Base-by-base conservation (phyloP, 2,888 invertebrate species). In the Stegophylla sp. region DNA sequence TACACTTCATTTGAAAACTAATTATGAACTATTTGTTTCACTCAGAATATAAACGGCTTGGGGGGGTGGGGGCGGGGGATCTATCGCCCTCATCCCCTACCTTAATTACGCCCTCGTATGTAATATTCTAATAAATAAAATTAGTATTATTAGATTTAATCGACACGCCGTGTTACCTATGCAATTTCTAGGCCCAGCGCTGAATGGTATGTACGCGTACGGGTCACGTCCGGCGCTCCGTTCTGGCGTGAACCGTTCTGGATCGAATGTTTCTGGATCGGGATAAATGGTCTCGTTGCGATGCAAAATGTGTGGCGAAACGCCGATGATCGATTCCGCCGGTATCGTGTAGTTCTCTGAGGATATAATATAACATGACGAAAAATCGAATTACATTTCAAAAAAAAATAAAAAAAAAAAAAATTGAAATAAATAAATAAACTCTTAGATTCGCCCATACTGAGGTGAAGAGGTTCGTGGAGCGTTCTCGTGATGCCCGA, bases 171-270 rank as follows among this genome's bases (percentile, higher is more conserved):
- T 13, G 3, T 48, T 81, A 83, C 83, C 83, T 43, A 83, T 75
- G 17, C 83, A 83, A 64, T 83, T 83, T 15, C 82, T 73, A 12
- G 82, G 75, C 1, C 83, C 83, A 3, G 82, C 83, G 23, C 83
- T 83, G 43, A 83, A 83, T 26, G 82, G 82, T 43, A 83, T 61
- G 51, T 72, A 83, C n/a, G 79, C 69, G 34, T 79, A 82, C 0
- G 81, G 75, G 34, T 81, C 59, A 26, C 81, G 73, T 34, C 3
- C 51, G 2, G 28, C 53, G 23, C 79, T 69, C 15, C 45, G 69
- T 66, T 75, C 82, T 0, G 71, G 79, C 3, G 71, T 34, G 71
- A 83, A 82, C 23, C 83, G 64, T 23, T 82, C 72, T 3, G 82
- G 82, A 41, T 71, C 56, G 59, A 83, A 82, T 48, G 67, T 4